phyloP scores from a whole-genome alignment of 2,888 invertebrate species.

The Cylindroiulus punctatus region DNA sequence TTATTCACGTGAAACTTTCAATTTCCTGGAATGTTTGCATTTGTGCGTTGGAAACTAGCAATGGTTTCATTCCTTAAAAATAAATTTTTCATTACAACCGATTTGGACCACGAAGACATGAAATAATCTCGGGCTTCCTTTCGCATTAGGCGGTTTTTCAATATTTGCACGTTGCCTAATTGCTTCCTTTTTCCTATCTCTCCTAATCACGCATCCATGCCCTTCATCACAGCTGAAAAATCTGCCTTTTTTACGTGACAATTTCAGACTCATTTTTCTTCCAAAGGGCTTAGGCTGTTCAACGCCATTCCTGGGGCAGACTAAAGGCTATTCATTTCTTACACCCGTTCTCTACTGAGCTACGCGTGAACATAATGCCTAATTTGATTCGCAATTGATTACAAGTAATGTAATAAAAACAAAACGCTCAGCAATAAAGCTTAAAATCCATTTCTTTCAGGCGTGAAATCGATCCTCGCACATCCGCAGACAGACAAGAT shows the following conservation, averaged over 20 bases:
- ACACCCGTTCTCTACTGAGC: not conserved
- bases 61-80: not conserved
- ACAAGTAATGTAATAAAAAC: not conserved
- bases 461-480: not conserved
- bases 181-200: not conserved
- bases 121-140: not conserved
- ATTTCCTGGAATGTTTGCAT: not conserved
- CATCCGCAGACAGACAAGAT: not conserved
- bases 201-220: not conserved
- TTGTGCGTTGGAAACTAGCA: not conserved
- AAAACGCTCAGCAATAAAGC: not conserved
- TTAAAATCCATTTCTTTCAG: not conserved
- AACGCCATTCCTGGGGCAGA: not conserved
- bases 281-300: not conserved
- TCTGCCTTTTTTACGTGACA: not conserved
- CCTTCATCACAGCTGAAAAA: not conserved
- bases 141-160: not conserved
- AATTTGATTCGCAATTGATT: not conserved
- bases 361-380: not conserved
- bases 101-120: not conserved
- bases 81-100: not conserved
- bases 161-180: not conserved
- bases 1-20: not conserved
- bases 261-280: too few relatives aligned
- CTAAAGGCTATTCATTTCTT: not conserved